A percentile compares a stretch with the other conserved stretches of the same genome.
phyloP scores from a whole-genome alignment of 2,888 invertebrate species.

The Furcula furcula region DNA sequence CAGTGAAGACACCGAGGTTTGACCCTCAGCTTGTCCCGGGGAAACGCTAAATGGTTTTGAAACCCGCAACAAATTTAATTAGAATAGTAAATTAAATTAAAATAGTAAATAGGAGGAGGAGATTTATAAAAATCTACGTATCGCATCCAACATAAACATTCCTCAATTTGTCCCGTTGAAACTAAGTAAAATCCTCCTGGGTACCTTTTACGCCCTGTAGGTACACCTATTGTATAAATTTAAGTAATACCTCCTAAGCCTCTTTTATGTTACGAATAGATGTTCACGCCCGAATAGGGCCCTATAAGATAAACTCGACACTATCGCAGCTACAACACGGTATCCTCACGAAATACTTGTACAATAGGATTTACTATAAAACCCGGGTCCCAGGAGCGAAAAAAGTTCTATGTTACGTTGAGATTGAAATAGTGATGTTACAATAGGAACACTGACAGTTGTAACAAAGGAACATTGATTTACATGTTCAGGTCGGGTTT shows the following conservation, averaged over 20 bases:
- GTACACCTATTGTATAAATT: conserved; percentile 4
- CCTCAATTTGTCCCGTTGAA: no score
- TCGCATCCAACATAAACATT: no score
- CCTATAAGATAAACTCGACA: conserved; percentile 17
- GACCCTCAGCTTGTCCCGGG: no score
- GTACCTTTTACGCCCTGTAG: no score
- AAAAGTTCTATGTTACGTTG: conserved; percentile 3
- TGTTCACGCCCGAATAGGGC: conserved; percentile 17
- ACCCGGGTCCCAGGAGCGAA: conserved; percentile 12
- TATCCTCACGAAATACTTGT: conserved; percentile 19
- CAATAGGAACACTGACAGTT: conserved; percentile 27
- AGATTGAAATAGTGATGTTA: conserved; percentile 32
- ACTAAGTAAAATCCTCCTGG: no score
- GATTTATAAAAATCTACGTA: no score
- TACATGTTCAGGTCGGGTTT: no score
- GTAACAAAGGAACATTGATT: conserved; percentile 39
- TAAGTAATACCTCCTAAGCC: conserved; percentile 12
- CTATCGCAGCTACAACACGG: conserved; percentile 19
- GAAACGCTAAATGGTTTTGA: no score
- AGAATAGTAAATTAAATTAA: no score
- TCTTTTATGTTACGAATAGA: conserved; percentile 12
- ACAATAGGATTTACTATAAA: conserved; percentile 13
- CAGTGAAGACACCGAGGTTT: no score
- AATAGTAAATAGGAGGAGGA: no score
- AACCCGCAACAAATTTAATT: no score